Evolutionary conservation across 2,797 vertebrate genomes (phyloP).

Genomic region (Tarsius wallacei): DNA sequence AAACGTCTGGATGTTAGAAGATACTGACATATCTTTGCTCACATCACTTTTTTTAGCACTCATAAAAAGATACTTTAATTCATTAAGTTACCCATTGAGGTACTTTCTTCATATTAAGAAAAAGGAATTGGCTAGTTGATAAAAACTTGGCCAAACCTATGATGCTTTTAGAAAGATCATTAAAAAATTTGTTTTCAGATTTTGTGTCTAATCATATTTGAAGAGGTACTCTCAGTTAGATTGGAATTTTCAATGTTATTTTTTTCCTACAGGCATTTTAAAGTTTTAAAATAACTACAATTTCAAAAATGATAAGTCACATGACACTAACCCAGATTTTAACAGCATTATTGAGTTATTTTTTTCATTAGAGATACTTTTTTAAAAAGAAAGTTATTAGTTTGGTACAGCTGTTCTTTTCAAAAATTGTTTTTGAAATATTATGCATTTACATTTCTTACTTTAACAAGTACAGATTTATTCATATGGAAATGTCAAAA

Average conservation of each 20-base stretch:
- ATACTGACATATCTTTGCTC: neutral
- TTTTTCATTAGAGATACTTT: neutral
- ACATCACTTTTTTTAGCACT: neutral
- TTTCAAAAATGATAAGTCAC: neutral
- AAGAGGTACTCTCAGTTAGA: neutral
- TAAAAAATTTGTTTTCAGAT: conserved; percentile 1
- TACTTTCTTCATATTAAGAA: neutral
- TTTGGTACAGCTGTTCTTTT: neutral
- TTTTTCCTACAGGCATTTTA: neutral
- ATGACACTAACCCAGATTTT: neutral
- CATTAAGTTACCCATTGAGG: neutral
- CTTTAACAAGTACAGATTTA: neutral
- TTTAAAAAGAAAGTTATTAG: neutral
- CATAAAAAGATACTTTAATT: neutral
- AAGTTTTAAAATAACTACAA: neutral
- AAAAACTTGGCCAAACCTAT: neutral
- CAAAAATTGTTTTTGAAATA: neutral
- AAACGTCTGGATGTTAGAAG: neutral
- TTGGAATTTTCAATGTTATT: neutral
- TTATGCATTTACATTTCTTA: neutral
- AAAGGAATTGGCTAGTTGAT: neutral
- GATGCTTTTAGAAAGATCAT: neutral
- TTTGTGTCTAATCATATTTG: neutral
- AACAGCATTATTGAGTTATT: neutral
- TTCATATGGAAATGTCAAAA: neutral